These are phyloP conservation scores for Macaria liturata DNA, from an alignment of 2,888 invertebrate species.

Conservation along the genomic window DNA sequence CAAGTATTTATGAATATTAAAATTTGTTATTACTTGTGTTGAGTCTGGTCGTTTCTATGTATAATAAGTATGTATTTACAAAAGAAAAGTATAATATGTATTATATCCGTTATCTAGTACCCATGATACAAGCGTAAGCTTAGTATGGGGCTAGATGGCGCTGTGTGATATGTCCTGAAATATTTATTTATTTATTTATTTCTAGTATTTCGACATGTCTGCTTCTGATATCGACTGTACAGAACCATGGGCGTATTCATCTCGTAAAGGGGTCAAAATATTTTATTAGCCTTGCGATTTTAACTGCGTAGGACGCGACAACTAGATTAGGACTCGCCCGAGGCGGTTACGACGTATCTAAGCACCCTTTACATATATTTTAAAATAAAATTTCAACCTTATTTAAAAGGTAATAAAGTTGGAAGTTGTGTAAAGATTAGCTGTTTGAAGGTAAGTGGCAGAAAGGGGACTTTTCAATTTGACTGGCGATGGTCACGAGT, in stretches of 20 bases:
- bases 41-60: no score
- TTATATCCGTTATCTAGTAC: no score
- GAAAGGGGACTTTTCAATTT: constrained; percentile 46
- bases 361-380: constrained; percentile 41
- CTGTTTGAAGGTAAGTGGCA: constrained; percentile 26
- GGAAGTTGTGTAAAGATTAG: constrained; percentile 30
- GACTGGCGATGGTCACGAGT: constrained; percentile 50
- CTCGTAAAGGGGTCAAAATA: constrained; percentile 82
- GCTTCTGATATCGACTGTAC: constrained; percentile 57
- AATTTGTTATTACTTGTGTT: no score
- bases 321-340: constrained; percentile 71
- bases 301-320: constrained; percentile 76
- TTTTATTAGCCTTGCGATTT: constrained; percentile 83
- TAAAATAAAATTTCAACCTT: constrained; percentile 16
- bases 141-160: no score
- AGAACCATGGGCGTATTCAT: constrained; percentile 74
- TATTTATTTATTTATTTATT: no score
- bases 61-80: no score
- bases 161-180: no score
- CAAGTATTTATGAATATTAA: no score
- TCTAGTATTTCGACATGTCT: no score
- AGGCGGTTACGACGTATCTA: constrained; percentile 63
- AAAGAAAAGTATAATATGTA: no score
- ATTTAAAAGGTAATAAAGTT: constrained; percentile 19
- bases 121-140: no score